Base-by-base conservation (phyloP, 2,113 vertebrate genomes). In the Ramphastos sulfuratus region DNA sequence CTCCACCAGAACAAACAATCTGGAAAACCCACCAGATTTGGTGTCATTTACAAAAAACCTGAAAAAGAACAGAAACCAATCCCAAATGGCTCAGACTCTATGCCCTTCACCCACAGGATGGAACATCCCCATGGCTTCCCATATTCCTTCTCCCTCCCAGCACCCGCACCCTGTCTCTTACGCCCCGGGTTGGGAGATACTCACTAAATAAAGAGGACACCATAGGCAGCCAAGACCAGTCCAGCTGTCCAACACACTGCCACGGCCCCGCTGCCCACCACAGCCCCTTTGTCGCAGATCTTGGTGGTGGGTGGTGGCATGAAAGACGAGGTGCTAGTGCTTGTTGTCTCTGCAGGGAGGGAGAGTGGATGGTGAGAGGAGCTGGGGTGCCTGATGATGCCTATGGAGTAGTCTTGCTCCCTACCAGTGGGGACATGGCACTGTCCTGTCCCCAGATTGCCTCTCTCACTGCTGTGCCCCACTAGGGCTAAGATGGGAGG, bases 121-220 rank as follows among this genome's bases (percentile, higher is more conserved):
- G 24, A 75, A 4, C 5, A 60, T 20, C 6, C 4, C 17, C 7
- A 9, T 5, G 10, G 13, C 10, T 77, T 31, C 25, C 37, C 42
- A 48, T 19, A 69, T 16, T 25, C 28, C 55, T 37, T 30, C 24
- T 7, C 10, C 16, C 69, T 48, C 25, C 65, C 77, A 59, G 39
- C 25, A 81, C 7, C 6, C 64, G 35, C 12, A 5, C 23, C 9
- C 31, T 15, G 2, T 16, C 25, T 39, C 33, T 60, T 27, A 48
- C 0, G 0, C 4, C 25, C 6, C 0, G 0, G 1, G 59, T 85
- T 37, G 39, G 12, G n/a, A 55, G 5, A 86, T 88, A 97, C 97
- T 97, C 71, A 97, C 97, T 97, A 97, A 94, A 97, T 97, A 95
- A 97, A 94, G 93, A 97, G 90, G 83, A 96, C 66, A 44, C 96